These are phyloP conservation scores for Acanthosepion lycidas DNA, from an alignment of 2,888 invertebrate genomes.

Conservation along the genomic window DNA sequence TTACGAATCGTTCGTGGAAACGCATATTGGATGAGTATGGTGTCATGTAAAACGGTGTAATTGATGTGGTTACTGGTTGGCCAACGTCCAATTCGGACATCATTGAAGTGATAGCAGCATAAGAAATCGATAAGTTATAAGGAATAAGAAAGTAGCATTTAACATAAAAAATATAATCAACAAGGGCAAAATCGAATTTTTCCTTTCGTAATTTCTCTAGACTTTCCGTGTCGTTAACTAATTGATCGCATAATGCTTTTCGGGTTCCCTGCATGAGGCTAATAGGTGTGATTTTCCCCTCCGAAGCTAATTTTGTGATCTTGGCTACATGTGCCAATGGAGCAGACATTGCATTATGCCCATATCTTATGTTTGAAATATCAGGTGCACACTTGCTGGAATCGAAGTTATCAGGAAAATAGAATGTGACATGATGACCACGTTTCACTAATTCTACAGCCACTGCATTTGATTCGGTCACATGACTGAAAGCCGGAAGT, in stretches of 20 bases:
- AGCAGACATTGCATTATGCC: too few relatives aligned
- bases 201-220: background rate
- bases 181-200: slow-evolving; percentile 37
- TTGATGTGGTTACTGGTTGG: background rate
- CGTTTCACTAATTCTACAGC: slow-evolving; percentile 1
- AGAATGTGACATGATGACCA: slow-evolving; percentile 35
- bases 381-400: background rate
- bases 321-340: too few relatives aligned
- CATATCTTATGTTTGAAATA: background rate
- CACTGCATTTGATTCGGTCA: background rate
- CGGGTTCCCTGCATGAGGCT: background rate
- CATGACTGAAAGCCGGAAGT: background rate
- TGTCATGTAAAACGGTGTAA: background rate
- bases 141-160: slow-evolving; percentile 39
- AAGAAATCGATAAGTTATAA: slow-evolving; percentile 39
- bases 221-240: background rate
- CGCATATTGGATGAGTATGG: background rate
- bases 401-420: background rate
- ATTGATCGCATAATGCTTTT: background rate
- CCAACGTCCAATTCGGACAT: background rate
- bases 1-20: background rate
- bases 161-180: background rate
- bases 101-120: background rate
- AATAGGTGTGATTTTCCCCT: background rate
- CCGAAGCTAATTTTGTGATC: background rate